phyloP scores from a whole-genome alignment of 1,140 invertebrate species.

The Euschistus heros region DNA sequence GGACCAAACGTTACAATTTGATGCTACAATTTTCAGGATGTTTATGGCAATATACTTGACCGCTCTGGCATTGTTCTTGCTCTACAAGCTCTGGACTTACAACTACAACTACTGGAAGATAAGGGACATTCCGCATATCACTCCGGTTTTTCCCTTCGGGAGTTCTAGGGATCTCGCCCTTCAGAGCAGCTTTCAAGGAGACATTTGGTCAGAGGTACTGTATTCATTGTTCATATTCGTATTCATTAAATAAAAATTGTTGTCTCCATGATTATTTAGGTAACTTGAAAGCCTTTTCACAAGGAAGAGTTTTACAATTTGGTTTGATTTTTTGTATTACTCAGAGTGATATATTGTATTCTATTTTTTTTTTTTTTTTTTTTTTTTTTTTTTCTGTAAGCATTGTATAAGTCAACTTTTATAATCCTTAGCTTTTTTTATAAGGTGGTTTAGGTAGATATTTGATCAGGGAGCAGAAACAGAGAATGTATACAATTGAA shows the following conservation, averaged over 20 bases:
- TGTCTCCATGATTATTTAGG: neutral
- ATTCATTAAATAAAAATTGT: neutral
- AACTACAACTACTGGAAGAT: slow-evolving; percentile 37
- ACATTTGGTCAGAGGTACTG: neutral
- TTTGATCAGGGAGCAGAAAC: too few species aligned
- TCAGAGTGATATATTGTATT: too few species aligned
- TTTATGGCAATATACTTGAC: neutral
- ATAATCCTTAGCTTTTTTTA: too few species aligned
- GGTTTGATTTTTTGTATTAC: too few species aligned
- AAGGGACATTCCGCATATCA: slow-evolving; percentile 32
- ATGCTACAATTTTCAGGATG: neutral
- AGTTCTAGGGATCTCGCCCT: slow-evolving; percentile 6
- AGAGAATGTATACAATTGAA: too few species aligned
- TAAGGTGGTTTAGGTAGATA: too few species aligned
- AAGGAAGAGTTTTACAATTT: too few species aligned
- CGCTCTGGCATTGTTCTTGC: neutral
- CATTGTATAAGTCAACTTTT: too few species aligned
- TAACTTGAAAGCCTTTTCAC: too few species aligned
- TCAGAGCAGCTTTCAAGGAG: neutral
- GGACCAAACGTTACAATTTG: neutral
- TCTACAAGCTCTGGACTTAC: slow-evolving; percentile 36
- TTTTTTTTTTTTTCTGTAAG: too few species aligned
- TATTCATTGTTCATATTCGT: neutral
- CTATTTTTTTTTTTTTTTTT: too few species aligned
- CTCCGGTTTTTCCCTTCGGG: slow-evolving; percentile 22